These are phyloP conservation scores for Nephila pilipes DNA, from an alignment of 1,140 invertebrate genomes.

Conservation along the genomic window DNA sequence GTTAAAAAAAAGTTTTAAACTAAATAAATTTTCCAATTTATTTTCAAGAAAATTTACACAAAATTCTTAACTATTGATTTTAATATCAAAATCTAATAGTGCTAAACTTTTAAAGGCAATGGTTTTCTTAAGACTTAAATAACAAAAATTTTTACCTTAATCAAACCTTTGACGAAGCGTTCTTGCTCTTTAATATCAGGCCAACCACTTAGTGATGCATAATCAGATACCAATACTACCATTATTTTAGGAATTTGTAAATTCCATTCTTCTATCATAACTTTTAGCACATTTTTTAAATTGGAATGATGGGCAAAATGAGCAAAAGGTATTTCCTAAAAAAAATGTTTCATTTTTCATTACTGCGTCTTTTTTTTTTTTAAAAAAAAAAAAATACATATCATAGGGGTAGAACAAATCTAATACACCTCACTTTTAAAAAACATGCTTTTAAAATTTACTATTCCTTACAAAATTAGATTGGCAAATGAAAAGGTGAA, in stretches of 20 bases:
- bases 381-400: too few relatives aligned
- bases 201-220: conserved; percentile 10
- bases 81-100: too few relatives aligned
- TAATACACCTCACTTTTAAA: too few relatives aligned
- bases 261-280: conserved; percentile 62
- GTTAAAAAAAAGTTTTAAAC: too few relatives aligned
- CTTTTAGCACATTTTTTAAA: conserved; percentile 8
- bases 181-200: conserved; percentile 64
- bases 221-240: conserved; percentile 64
- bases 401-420: too few relatives aligned
- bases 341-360: background rate
- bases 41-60: too few relatives aligned
- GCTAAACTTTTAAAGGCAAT: too few relatives aligned
- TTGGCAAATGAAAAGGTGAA: background rate
- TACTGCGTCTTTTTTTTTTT: too few relatives aligned
- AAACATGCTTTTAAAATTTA: too few relatives aligned
- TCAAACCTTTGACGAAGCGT: conserved; percentile 73
- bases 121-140: background rate
- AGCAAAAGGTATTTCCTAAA: conserved; percentile 59
- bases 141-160: conserved; percentile 48
- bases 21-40: too few relatives aligned
- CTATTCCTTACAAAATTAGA: background rate
- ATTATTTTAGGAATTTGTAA: conserved; percentile 72
- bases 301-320: background rate
- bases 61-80: too few relatives aligned